These are phyloP conservation scores for Chaetorhynchus papuensis DNA, from an alignment of 2,113 vertebrate genomes.

Conservation along the genomic window DNA sequence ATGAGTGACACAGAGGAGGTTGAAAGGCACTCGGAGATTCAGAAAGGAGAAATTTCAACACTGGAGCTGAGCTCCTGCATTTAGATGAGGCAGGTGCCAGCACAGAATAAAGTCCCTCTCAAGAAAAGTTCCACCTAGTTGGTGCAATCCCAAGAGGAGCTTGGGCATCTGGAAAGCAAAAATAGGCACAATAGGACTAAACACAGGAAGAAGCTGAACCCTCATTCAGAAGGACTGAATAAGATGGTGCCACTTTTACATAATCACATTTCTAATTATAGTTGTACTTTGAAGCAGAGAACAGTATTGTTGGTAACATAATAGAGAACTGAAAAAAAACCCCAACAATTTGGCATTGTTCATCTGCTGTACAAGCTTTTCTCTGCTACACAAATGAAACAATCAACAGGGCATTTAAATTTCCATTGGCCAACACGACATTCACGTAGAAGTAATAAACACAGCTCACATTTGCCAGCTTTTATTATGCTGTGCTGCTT, in stretches of 20 bases:
- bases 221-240: not conserved
- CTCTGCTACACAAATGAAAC: constrained; percentile 20
- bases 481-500: not conserved
- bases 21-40: not conserved
- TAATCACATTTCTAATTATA: constrained; percentile 47
- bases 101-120: not conserved
- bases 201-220: not conserved
- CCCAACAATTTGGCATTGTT: not conserved
- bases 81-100: not conserved
- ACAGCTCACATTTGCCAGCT: not conserved
- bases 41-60: not conserved
- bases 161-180: not conserved
- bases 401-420: constrained; percentile 29
- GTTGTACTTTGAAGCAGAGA: constrained; percentile 8
- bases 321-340: not conserved
- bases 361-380: constrained; percentile 27
- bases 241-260: constrained; percentile 22
- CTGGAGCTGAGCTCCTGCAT: not conserved
- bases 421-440: constrained; percentile 8
- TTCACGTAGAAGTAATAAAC: constrained; percentile 5
- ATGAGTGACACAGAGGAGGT: not conserved
- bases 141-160: not conserved
- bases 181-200: not conserved
- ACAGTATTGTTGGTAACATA: constrained; percentile 21
- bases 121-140: not conserved